Evolutionary conservation across 1,140 invertebrate genomes (phyloP), one percentile per base, ranked within the genome.

Genomic region (Bombus soroeensis): DNA sequence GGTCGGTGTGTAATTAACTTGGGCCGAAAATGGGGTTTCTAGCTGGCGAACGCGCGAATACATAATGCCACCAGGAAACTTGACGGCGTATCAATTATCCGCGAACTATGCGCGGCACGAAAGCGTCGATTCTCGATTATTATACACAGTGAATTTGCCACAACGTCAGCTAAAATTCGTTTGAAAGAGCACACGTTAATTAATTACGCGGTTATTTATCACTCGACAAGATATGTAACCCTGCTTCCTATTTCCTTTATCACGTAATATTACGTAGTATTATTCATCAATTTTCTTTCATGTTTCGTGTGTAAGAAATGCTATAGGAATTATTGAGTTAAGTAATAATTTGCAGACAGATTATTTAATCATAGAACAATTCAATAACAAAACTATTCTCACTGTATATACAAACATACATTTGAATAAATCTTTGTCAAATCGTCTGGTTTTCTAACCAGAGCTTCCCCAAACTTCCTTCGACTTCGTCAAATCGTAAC

Each of bases 1-100:
- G 71, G 41, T 80, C 39, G 59, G 43, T 68, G 84, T 81, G 43
- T 66, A 85, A 85, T 85, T 85, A 85, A 81, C 78, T 59, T 9
- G 22, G 37, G 57, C 25, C 43, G 71, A 73, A 43, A 85, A 85
- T 81, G 47, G 84, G 37, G 59, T 81, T 84, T 64, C 43, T n/a
- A n/a, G 75, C 15, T 32, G 34, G 75, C 37, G 71, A 39, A 81
- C 47, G 47, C 37, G 34, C 53, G 62, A 37, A 81, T 59, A 78
- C 79, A 80, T 79, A 43, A 57, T 88, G 32, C 68, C 87, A 78
- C 12, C n/a, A n/a, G 53, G 88, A 89, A 89, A 89, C 88, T 89
- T 87, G 73, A 87, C 88, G 85, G 78, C 75, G 86, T 83, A 89
- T 89, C 88, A 89, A 89, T 89, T 89, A 89, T 88, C 79, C 71